Evolutionary conservation across 2,888 invertebrate species (phyloP).

Genomic region (Caenorhabditis parvicauda): DNA sequence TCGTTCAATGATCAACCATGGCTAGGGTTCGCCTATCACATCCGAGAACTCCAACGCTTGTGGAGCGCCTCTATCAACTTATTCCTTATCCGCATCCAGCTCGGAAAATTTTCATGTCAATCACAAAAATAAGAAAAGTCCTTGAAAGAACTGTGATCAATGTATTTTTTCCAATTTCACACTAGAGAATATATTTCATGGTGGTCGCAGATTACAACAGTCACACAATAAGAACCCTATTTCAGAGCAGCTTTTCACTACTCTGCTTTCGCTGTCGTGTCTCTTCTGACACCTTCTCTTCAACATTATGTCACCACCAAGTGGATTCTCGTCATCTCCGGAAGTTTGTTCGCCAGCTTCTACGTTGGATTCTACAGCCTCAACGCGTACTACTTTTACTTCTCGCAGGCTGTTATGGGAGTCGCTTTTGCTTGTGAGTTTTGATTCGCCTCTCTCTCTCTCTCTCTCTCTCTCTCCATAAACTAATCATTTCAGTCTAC

Average conservation of each 20-base stretch:
- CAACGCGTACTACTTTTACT: slow-evolving; percentile 35
- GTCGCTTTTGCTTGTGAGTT: slow-evolving; percentile 34
- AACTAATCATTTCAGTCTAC: slow-evolving; percentile 19
- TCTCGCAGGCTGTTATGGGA: slow-evolving; percentile 37
- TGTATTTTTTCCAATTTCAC: background rate
- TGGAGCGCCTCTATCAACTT: no score
- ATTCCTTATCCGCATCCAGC: no score
- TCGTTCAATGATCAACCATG: no score
- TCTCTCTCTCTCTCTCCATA: background rate
- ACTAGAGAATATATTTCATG: no score
- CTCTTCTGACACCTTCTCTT: slow-evolving; percentile 32
- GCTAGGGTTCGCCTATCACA: no score
- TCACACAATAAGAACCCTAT: no score
- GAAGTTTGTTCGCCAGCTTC: slow-evolving; percentile 29
- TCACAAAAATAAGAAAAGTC: background rate
- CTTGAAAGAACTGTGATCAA: background rate
- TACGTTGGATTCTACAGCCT: slow-evolving; percentile 37
- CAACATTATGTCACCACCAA: slow-evolving; percentile 29
- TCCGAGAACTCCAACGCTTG: no score
- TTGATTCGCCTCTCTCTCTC: background rate
- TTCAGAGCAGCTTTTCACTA: slow-evolving; percentile 34
- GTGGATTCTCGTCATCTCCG: slow-evolving; percentile 35
- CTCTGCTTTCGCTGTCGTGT: slow-evolving; percentile 28
- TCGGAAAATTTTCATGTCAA: background rate
- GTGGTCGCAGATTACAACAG: no score